Evolutionary conservation across 2,113 vertebrate species (phyloP).

Genomic region (Hypanus sabinus): DNA sequence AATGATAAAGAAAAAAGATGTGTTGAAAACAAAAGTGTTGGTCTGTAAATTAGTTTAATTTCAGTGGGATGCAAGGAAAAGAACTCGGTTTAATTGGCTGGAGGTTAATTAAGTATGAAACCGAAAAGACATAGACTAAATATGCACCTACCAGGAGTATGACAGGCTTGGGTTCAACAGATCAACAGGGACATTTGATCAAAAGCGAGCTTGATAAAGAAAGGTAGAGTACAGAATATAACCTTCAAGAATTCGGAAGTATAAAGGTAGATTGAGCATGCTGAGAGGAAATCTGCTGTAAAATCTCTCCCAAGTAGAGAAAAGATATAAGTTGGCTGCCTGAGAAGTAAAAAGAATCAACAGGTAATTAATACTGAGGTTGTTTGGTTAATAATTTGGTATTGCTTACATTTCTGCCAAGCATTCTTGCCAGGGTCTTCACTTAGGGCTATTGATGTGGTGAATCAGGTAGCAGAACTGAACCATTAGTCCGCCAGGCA

Average conservation of each 20-base stretch:
- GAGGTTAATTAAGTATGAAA: not conserved
- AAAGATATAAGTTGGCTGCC: not conserved
- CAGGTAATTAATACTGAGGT: not conserved
- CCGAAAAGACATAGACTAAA: not conserved
- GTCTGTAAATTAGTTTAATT: not conserved
- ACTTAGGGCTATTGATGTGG: not conserved
- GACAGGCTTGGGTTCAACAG: not conserved
- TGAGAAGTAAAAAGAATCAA: not conserved
- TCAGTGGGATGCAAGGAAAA: not conserved
- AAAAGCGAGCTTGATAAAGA: not conserved
- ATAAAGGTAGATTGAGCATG: not conserved
- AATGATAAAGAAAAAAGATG: not conserved
- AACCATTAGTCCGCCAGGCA: not conserved
- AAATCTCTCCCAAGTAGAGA: not conserved
- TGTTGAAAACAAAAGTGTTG: not conserved
- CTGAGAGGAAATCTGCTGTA: not conserved
- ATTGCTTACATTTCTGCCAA: not conserved
- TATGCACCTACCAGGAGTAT: not conserved
- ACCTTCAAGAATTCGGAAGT: not conserved
- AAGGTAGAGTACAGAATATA: not conserved
- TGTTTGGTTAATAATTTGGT: not conserved
- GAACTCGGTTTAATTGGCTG: not conserved
- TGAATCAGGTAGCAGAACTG: not conserved
- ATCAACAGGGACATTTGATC: not conserved
- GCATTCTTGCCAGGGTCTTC: not conserved